Evolutionary conservation across 2,888 invertebrate species (phyloP), one percentile per base, ranked within the genome.

Genomic region (Allolobophora icterica): DNA sequence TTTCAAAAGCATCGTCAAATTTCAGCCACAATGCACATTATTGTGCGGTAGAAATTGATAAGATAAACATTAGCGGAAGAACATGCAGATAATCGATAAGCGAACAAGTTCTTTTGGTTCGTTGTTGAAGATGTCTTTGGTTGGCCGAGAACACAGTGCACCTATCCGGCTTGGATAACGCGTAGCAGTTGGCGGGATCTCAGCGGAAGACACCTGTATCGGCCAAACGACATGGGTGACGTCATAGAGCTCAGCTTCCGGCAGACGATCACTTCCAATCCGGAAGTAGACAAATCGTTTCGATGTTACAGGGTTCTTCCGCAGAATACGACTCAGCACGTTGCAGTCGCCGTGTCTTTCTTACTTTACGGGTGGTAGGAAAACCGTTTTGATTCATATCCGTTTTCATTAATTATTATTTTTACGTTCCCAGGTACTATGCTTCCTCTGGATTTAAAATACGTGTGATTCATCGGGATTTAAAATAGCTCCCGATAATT

Each of bases 111-210:
- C n/a, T 6, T 19, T 87, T 38, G 21, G 87, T 35, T 21, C 19
- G 34, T 35, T 87, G 6, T 17, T 38, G 33, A 91, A 92, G 92
- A 92, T 90, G 92, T 92, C 5, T 92, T 92, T 89, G 92, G 92
- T 24, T 92, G 92, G 92, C 91, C 90, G 38, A 91, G 91, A 11
- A 87, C 87, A 4, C 34, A 90, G 17, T 92, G 92, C 90, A 45
- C 84, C 89, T 92, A 91, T 84, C 92, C 92, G 33, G 52, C 90
- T 35, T 92, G 92, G 92, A 89, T 92, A 71, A 91, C 91, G 15
- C 84, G 92, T 15, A 89, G 84, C 84, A 89, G 89, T 24, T 92
- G 92, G 92, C 35, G 92, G 17, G 92, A 92, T 45, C 91, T 92
- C n/a, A 90, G 91, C 30, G 92, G 92, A 21, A 35, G 38, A 6